Conservation (phyloP, 2,797 vertebrate species). For the Micrastur ruficollis region DNA sequence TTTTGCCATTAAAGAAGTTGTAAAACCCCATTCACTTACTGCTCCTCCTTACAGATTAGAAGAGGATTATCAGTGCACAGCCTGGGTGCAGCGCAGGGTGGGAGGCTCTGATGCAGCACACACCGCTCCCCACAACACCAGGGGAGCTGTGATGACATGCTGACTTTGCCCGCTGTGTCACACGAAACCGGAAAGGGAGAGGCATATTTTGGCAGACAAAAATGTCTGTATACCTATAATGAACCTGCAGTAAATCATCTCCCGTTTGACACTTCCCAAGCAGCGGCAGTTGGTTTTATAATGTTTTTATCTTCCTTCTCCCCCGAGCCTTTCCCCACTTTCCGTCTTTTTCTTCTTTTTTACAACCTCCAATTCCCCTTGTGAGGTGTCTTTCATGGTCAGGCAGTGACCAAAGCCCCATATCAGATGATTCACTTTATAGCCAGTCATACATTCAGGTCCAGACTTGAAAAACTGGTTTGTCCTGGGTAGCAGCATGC, state of each 20-base stretch:
- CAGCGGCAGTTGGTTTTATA: neutral
- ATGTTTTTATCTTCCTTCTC: neutral
- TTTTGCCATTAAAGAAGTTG: neutral
- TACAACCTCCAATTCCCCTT: neutral
- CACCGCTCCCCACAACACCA: accelerated
- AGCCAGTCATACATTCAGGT: neutral
- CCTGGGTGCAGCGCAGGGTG: neutral
- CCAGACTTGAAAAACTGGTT: neutral
- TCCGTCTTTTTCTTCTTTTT: neutral
- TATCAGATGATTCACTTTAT: neutral
- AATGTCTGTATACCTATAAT: neutral
- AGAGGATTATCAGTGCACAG: neutral
- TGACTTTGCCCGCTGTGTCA: neutral
- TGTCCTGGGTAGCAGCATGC: neutral
- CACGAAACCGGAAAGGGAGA: neutral
- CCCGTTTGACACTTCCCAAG: neutral
- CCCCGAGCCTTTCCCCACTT: neutral
- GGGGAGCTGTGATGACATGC: neutral
- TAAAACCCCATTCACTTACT: neutral
- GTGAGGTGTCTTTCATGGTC: neutral
- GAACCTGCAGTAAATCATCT: neutral
- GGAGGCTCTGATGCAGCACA: neutral
- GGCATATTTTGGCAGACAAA: neutral
- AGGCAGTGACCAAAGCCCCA: neutral
- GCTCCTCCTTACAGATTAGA: neutral